Evolutionary conservation across 37 sponge, comb jelly and placozoan genomes (phyloP), one percentile per base, ranked within the genome.

Genomic region (Oopsacas minuta): DNA sequence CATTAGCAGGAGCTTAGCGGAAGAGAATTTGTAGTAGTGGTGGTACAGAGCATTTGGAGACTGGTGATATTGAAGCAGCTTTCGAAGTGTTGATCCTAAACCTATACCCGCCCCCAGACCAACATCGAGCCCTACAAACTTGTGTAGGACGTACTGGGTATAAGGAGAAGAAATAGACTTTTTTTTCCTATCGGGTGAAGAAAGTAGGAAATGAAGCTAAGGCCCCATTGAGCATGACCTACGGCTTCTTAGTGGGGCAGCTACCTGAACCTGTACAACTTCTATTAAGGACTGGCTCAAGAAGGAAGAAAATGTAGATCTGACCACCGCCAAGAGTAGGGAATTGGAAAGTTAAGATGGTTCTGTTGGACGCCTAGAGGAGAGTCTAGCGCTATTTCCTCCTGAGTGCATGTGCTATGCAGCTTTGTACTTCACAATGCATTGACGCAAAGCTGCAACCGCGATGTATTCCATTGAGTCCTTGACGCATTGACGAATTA

Each of bases 161-260:
- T 34, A 61, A 61, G 75, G 75, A 3, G 75, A 61, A 61, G 75
- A 61, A 61, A 61, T 61, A 61, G 75, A 61, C 75, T 25, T 61
- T 7, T 61, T 61, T 61, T 61, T 61, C n/a, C 75, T 61, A 61
- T 61, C 75, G 75, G 30, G 32, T 61, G 22, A 61, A 61, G 75
- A 61, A 61, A 5, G 75, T 34, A 61, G 75, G 75, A 34, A 61
- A 61, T n/a, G 75, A 61, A n/a, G 75, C 75, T n/a, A 61, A 61
- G 75, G 75, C 75, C 30, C 75, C 75, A 61, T 32, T 61, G 75
- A 25, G 28, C 20, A 61, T 61, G 75, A 61, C 22, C 28, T 61
- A 34, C 75, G 28, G 75, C 75, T 5, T 61, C 7, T n/a, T 61
- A 61, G 75, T 61, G 30, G 75, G 75, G 28, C 75, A 61, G 30